Percentiles rank a stretch among this genome's conserved stretches.
These are phyloP conservation scores for Lipotes vexillifer DNA, from an alignment of 2,113 vertebrate genomes.

Conservation along the genomic window DNA sequence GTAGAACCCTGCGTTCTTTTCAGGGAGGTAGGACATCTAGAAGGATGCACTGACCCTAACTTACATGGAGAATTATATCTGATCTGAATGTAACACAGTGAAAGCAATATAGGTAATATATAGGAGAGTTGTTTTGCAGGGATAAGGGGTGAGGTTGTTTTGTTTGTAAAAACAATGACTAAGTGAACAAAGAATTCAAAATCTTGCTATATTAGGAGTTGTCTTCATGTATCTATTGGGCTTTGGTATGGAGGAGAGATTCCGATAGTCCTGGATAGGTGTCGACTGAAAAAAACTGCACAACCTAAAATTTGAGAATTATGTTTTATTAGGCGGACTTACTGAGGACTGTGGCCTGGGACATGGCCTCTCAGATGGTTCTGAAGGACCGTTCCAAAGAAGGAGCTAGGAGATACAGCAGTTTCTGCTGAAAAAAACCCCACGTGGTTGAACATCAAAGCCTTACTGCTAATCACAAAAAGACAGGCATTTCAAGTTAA, in stretches of 20 bases:
- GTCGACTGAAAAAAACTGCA: not conserved
- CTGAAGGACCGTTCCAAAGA: not conserved
- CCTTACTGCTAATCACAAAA: not conserved
- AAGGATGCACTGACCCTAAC: not conserved
- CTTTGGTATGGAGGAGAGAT: not conserved
- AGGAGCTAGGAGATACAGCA: not conserved
- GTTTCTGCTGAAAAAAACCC: not conserved
- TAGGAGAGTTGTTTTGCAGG: not conserved
- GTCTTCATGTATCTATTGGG: not conserved
- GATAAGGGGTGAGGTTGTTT: too few species aligned
- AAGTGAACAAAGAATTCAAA: not conserved
- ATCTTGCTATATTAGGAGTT: not conserved
- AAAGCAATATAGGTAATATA: not conserved
- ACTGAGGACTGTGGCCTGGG: not conserved
- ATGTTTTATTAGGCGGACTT: not conserved
- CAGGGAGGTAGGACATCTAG: not conserved
- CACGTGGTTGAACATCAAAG: not conserved
- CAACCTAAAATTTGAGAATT: not conserved
- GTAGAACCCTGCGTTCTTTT: not conserved
- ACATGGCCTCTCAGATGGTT: not conserved
- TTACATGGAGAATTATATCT: not conserved
- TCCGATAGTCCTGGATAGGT: not conserved
- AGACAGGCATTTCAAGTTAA: not conserved
- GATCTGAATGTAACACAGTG: not conserved
- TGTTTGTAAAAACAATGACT: not conserved